Base-by-base conservation (phyloP, 2,113 vertebrate species). In the Platysteira castanea region DNA sequence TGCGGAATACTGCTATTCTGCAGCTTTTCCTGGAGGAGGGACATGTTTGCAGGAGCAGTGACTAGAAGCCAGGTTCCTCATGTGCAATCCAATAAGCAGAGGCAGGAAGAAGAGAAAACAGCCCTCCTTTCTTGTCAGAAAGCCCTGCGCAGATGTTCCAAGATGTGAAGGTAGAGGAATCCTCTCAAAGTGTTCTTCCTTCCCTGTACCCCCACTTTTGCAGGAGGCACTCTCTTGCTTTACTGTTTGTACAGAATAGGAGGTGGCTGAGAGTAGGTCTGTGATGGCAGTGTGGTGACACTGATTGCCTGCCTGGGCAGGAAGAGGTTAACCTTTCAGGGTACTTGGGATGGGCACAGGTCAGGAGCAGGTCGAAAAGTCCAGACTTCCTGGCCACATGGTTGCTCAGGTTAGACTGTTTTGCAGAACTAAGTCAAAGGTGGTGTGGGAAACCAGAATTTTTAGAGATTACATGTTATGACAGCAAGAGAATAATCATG, bases 281-380 rank as follows among this genome's bases (percentile, higher is more conserved):
- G 75, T 76, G 54, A 39, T 50, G 76, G 31, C 41, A 13, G 0
- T 21, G 31, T 42, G 64, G 46, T 67, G 49, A 20, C 7, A 2
- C 17, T 46, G 39, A 37, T 56, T 77, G 22, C 57, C 15, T 60
- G 2, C 22, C 26, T 63, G 54, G 59, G 31, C 37, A 94, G 90
- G n/a, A 88, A 81, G 83, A 81, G 86, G 94, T 94, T 93, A 93
- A 94, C 68, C 52, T 92, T 61, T 35, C 49, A 53, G 60, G 42
- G 33, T 77, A 12, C 46, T 42, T 77, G 60, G 76, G 52, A 63
- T 54, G 71, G 83, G 47, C 69, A 8, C 46, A 24, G 65, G 21
- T 88, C 71, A 68, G 83, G 47, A 73, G 9, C 46, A 24, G 65
- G 21, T 88, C 71, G 46, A 82, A 84, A 90, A 94, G 94, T 92